phyloP scores from a whole-genome alignment of 2,888 invertebrate species.

The Pseudeuparius sepicola region DNA sequence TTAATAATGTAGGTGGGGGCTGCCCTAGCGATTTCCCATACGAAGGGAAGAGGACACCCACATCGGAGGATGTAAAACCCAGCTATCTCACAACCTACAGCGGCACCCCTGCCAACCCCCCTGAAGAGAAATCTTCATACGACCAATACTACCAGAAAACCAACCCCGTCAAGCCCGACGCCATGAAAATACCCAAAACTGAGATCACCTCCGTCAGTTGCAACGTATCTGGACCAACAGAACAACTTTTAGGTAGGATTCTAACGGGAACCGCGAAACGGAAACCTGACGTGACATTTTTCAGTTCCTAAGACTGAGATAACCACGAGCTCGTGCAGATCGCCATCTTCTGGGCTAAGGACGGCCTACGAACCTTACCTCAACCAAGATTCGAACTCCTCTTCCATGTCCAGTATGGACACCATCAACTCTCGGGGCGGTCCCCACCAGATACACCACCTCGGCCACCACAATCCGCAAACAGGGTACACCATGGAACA shows the following conservation, averaged over 20 bases:
- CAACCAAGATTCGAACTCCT: slow-evolving; percentile 62
- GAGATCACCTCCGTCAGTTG: slow-evolving; percentile 39
- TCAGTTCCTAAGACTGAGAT: slow-evolving; percentile 55
- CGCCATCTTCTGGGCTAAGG: slow-evolving; percentile 42
- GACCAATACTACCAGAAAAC: slow-evolving; percentile 34
- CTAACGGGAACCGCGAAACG: not conserved
- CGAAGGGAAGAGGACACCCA: slow-evolving; percentile 33
- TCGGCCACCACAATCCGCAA: slow-evolving; percentile 43
- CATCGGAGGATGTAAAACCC: slow-evolving; percentile 39
- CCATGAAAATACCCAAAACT: slow-evolving; percentile 46
- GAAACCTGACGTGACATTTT: not conserved
- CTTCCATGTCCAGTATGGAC: slow-evolving; percentile 61
- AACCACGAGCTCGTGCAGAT: slow-evolving; percentile 36
- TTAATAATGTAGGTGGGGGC: no score
- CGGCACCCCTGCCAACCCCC: slow-evolving; percentile 22
- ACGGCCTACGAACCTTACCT: slow-evolving; percentile 52
- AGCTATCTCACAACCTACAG: slow-evolving; percentile 37
- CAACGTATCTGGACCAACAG: slow-evolving; percentile 33
- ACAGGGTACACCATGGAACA: slow-evolving; percentile 46
- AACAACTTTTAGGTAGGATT: not conserved
- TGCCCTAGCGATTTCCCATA: slow-evolving; percentile 33
- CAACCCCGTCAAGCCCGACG: slow-evolving; percentile 33
- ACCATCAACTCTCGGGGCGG: slow-evolving; percentile 41
- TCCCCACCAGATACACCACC: slow-evolving; percentile 40
- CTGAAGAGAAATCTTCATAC: slow-evolving; percentile 30